Percentiles rank a stretch among this genome's conserved stretches.
phyloP scores from a whole-genome alignment of 2,797 vertebrate genomes.

The Siniperca obscura region DNA sequence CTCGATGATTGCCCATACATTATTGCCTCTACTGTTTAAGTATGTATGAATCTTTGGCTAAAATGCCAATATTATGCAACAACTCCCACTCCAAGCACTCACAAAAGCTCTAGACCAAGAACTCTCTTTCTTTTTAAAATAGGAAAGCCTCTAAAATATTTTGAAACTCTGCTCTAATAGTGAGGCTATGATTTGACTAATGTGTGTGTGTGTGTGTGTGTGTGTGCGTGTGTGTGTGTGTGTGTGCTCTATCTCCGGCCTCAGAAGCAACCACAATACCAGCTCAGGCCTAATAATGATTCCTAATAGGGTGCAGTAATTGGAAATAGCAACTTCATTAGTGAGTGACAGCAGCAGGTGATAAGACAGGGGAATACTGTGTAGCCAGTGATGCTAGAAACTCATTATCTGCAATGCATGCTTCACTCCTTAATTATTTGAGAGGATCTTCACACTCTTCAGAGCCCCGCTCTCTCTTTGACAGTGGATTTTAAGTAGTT shows the following conservation, averaged over 20 bases:
- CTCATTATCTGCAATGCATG: slow-evolving; percentile 81
- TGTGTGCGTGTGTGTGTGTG: not conserved
- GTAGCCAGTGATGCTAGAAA: slow-evolving; percentile 79
- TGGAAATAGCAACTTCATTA: slow-evolving; percentile 87
- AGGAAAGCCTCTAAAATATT: slow-evolving; percentile 3
- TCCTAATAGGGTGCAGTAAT: slow-evolving; percentile 81
- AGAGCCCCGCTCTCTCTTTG: slow-evolving; percentile 36
- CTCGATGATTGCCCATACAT: not conserved
- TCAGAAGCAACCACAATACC: slow-evolving; percentile 66
- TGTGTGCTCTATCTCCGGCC: slow-evolving; percentile 9
- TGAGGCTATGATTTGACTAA: slow-evolving; percentile 30
- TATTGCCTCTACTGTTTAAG: not conserved
- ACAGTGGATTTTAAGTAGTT: slow-evolving; percentile 61
- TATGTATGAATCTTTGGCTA: not conserved
- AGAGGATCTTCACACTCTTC: slow-evolving; percentile 68
- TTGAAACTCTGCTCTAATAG: not conserved
- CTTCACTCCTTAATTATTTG: slow-evolving; percentile 81
- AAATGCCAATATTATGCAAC: not conserved
- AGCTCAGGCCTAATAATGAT: slow-evolving; percentile 77
- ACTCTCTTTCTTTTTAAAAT: not conserved
- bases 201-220: not conserved
- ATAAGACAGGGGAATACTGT: slow-evolving; percentile 83
- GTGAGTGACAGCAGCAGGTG: slow-evolving; percentile 83
- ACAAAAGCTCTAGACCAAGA: not conserved
- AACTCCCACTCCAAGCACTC: not conserved